Evolutionary conservation across 1,140 invertebrate genomes (phyloP).

Genomic region (Ditylenchus dipsaci): DNA sequence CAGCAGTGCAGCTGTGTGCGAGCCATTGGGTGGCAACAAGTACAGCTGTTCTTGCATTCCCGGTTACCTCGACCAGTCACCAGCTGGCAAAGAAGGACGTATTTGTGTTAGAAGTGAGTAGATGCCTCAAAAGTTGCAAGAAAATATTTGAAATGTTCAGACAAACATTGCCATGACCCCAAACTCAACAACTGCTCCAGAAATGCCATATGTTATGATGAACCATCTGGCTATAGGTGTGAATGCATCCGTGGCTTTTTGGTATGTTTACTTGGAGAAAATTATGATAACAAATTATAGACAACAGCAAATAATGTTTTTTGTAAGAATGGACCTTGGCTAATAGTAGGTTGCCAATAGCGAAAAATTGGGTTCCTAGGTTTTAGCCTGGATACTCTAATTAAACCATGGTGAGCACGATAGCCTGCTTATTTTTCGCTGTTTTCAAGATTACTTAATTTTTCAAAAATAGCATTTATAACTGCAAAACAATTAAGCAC

Average conservation of each 20-base stretch:
- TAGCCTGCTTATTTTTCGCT: no score
- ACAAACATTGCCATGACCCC: conserved; percentile 54
- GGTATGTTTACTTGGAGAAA: no score
- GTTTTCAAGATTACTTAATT: no score
- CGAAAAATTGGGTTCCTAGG: no score
- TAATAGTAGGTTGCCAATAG: no score
- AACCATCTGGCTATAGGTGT: conserved; percentile 51
- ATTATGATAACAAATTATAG: no score
- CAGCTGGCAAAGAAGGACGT: conserved; percentile 47
- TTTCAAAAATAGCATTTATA: no score
- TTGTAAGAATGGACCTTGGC: no score
- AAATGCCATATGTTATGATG: conserved; percentile 57
- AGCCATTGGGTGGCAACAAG: conserved; percentile 53
- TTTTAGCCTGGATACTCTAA: no score
- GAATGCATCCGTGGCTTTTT: conserved; percentile 52
- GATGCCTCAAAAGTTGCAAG: not conserved
- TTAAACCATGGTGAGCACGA: no score
- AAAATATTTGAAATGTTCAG: conserved; percentile 20
- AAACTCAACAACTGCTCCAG: conserved; percentile 56
- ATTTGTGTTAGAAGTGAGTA: conserved; percentile 55
- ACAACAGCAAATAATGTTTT: no score
- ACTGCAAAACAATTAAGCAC: no score
- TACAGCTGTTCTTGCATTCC: conserved; percentile 56
- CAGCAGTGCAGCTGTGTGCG: conserved; percentile 54
- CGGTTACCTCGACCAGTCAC: conserved; percentile 47